Conservation (phyloP, 2,113 vertebrate genomes). For the Galeopterus variegatus region DNA sequence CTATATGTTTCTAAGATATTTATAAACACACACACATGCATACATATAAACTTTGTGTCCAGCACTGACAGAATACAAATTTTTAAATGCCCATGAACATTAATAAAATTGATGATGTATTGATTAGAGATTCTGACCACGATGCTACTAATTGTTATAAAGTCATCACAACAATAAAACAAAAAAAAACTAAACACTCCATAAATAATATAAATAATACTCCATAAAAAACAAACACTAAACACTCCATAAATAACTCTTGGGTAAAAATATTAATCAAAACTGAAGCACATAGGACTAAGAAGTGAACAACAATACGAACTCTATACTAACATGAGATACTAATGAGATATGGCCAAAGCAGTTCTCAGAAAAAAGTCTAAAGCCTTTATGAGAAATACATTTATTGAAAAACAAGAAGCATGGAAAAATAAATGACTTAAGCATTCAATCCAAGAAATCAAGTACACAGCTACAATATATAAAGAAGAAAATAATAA, state of each 20-base stretch:
- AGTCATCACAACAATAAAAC: neutral
- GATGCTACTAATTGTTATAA: neutral
- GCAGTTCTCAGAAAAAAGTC: constrained; percentile 24
- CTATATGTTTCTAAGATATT: neutral
- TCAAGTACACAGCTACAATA: constrained; percentile 22
- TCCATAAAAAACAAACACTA: neutral
- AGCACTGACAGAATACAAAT: neutral
- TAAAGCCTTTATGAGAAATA: neutral
- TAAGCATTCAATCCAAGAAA: neutral
- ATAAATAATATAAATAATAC: neutral
- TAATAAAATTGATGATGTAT: neutral
- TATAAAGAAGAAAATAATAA: constrained; percentile 26
- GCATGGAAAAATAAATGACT: constrained; percentile 40
- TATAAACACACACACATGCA: neutral
- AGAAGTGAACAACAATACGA: neutral
- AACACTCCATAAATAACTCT: neutral
- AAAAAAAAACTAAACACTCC: neutral
- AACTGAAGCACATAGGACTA: neutral
- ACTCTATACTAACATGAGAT: neutral
- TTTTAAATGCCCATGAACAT: neutral
- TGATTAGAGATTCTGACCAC: constrained; percentile 42
- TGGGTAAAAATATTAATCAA: constrained; percentile 37
- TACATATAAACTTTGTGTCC: neutral
- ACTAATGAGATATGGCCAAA: neutral
- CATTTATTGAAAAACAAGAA: neutral